Evolutionary conservation across 2,888 invertebrate genomes (phyloP), one percentile per base, ranked within the genome.

Genomic region (Mechanitis messenoides): DNA sequence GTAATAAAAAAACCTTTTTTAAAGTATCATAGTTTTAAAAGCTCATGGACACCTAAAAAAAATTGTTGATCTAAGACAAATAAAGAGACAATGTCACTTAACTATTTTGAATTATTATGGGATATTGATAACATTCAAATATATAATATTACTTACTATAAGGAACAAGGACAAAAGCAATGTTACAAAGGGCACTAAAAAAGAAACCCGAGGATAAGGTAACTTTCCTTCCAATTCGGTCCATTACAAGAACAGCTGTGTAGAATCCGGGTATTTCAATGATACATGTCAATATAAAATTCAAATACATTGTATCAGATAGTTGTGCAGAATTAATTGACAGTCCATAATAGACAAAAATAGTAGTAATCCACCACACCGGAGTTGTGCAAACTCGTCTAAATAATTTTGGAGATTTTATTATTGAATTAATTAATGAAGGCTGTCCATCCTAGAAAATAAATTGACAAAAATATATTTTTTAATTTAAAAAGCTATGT

Each of bases 321-420:
- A 95, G 81, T 0, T 92, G 85, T 0, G 93, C 93, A 0, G 94
- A 92, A 78, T 93, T 94, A 57, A 95, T 81, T 2, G 93, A 93
- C 20, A 95, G 78, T 0, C 95, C 95, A 71, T 94, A 95, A 77
- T 93, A 95, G 11, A 94, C 92, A 65, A 94, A 91, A 0, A 93
- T 92, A 67, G 92, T 93, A 0, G 94, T 92, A 33, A 94, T 91
- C 94, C 94, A 94, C 79, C 93, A 93, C 66, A 93, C 87, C 28
- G 92, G 93, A 58, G 93, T 93, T 59, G 91, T 92, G 31, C 91
- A 66, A 54, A 92, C 77, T 50, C 92, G 81, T 0, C 91, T 76
- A 1, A 92, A 74, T 3, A 94, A 80, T n/a, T 87, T 80, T 2
- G 77, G 78, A 0, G 92, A 92, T 45, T 78, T 85, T n/a, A 91